Conservation (phyloP, 2,888 invertebrate genomes). For the Euplexia lucipara region DNA sequence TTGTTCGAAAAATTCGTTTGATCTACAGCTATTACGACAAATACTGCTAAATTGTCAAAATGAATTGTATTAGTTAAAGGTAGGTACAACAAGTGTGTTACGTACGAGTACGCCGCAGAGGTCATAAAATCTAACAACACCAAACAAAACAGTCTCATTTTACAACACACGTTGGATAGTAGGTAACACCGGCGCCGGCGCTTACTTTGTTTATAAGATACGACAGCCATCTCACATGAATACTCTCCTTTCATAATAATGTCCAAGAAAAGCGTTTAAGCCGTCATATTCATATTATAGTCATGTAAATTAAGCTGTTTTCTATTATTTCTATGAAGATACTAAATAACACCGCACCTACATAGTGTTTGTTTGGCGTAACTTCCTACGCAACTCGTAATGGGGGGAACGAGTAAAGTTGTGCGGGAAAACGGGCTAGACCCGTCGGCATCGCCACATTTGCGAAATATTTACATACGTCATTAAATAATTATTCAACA, state of each 20-base stretch:
- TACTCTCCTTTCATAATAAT: conserved; percentile 41
- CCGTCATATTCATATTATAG: conserved; percentile 33
- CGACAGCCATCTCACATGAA: conserved; percentile 22
- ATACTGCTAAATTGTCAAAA: too few relatives aligned
- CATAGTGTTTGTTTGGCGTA: conserved; percentile 35
- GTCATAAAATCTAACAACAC: conserved; percentile 13
- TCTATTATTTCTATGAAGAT: conserved; percentile 33
- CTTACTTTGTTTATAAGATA: conserved; percentile 38
- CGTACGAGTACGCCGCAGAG: too few relatives aligned
- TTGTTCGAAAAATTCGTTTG: too few relatives aligned
- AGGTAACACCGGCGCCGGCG: conserved; percentile 19
- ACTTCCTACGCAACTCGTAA: conserved; percentile 53
- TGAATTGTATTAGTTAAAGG: too few relatives aligned
- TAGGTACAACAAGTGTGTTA: too few relatives aligned
- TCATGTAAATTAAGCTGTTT: conserved; percentile 46
- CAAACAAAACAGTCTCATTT: conserved; percentile 3
- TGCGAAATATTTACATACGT: conserved; percentile 46
- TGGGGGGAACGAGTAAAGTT: conserved; percentile 37
- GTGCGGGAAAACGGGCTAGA: conserved; percentile 48
- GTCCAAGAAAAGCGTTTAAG: conserved; percentile 35
- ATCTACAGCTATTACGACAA: too few relatives aligned
- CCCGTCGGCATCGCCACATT: conserved; percentile 41
- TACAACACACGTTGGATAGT: conserved; percentile 24
- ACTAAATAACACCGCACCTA: conserved; percentile 45
- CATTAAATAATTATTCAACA: conserved; percentile 15